Percentiles rank a stretch among this genome's conserved stretches.
Conservation (phyloP, 2,797 vertebrate species). For the Anomalospiza imberbis region DNA sequence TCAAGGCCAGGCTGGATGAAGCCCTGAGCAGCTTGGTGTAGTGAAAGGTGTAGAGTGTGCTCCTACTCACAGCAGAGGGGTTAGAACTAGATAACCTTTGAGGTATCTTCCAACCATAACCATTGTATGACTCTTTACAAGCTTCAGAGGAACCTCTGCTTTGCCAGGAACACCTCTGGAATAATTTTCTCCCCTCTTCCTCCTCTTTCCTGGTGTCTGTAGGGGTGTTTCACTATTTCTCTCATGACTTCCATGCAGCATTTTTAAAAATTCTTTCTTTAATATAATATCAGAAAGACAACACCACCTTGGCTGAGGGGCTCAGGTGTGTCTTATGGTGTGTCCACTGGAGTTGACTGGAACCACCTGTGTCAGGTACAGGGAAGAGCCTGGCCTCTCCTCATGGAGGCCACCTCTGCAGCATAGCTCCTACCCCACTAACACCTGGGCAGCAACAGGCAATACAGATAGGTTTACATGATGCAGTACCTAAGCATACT, state of each 20-base stretch:
- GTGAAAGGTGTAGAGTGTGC: not conserved
- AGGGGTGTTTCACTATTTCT: not conserved
- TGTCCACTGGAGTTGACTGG: not conserved
- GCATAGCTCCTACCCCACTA: accelerated
- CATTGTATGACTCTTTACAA: not conserved
- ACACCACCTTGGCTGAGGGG: not conserved
- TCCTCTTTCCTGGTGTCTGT: not conserved
- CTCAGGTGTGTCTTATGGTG: too few species aligned
- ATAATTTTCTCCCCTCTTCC: not conserved
- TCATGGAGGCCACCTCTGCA: not conserved
- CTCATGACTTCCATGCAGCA: accelerated
- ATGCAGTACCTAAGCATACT: not conserved
- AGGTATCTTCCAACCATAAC: not conserved
- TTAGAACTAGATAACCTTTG: not conserved
- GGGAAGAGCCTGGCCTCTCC: not conserved
- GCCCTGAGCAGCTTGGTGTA: not conserved
- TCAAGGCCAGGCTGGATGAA: not conserved
- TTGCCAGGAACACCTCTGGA: not conserved
- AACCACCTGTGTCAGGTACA: too few species aligned
- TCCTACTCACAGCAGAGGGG: too few species aligned
- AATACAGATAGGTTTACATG: not conserved
- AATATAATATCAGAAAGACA: accelerated
- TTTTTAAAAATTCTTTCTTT: not conserved
- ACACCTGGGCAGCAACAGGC: accelerated
- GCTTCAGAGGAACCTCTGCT: not conserved